Conservation (phyloP, 2,888 invertebrate genomes). For the Blera fallax region DNA sequence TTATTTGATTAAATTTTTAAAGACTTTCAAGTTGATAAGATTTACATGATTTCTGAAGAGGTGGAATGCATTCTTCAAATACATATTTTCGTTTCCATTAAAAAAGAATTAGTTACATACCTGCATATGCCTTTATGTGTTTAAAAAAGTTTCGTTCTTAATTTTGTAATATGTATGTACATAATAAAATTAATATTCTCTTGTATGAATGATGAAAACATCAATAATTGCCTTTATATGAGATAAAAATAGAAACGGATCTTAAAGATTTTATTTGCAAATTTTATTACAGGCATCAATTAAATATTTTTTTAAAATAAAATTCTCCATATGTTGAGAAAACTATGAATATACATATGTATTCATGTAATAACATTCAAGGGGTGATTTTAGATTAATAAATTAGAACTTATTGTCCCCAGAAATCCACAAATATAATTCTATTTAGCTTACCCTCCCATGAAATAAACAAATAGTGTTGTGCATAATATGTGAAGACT, state of each 20-base stretch:
- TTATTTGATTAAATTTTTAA: not conserved
- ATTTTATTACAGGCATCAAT: not conserved
- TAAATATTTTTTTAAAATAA: not conserved
- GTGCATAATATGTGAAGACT: slow-evolving; percentile 11
- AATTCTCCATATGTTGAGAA: not conserved
- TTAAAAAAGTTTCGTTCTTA: too few relatives aligned
- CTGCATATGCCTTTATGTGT: too few relatives aligned
- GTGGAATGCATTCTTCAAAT: too few relatives aligned
- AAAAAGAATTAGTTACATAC: too few relatives aligned
- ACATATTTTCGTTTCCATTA: too few relatives aligned
- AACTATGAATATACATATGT: not conserved
- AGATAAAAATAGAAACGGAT: not conserved
- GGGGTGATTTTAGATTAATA: not conserved
- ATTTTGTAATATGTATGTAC: too few relatives aligned
- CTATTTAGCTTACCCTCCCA: slow-evolving; percentile 10
- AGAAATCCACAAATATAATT: slow-evolving; percentile 31
- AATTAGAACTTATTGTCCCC: not conserved
- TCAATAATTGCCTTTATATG: not conserved
- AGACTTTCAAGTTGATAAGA: not conserved
- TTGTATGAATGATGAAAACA: not conserved
- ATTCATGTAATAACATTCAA: not conserved
- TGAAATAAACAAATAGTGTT: not conserved
- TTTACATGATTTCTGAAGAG: not conserved
- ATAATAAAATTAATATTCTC: not conserved
- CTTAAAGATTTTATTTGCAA: not conserved